Evolutionary conservation across 2,888 invertebrate species (phyloP).

Genomic region (Eudiplozoon nipponicum): DNA sequence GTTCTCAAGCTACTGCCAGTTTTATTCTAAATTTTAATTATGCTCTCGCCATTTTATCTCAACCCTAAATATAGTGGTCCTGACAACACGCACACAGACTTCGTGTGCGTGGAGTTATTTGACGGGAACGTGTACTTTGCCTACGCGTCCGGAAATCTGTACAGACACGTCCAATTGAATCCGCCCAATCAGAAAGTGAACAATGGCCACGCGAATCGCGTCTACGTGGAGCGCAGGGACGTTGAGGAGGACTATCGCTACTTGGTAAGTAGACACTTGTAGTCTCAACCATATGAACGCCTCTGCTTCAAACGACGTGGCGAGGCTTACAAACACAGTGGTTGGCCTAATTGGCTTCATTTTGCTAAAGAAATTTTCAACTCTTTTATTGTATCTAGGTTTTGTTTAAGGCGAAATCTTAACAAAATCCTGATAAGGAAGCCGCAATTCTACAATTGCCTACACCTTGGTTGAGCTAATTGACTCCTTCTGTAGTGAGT

Average conservation of each 20-base stretch:
- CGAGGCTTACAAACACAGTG: too few relatives aligned
- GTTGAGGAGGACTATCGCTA: neutral
- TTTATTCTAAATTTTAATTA: neutral
- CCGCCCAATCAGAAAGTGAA: neutral
- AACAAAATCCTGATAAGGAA: too few relatives aligned
- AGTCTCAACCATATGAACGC: too few relatives aligned
- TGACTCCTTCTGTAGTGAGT: too few relatives aligned
- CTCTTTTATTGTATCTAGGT: too few relatives aligned
- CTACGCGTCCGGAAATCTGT: neutral
- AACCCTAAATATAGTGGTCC: neutral
- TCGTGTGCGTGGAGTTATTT: neutral
- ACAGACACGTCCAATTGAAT: neutral
- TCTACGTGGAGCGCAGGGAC: neutral
- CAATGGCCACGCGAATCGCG: neutral
- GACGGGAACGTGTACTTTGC: conserved; percentile 3
- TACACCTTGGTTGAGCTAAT: too few relatives aligned
- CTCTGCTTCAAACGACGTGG: too few relatives aligned
- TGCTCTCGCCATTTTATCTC: neutral
- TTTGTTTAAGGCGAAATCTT: too few relatives aligned
- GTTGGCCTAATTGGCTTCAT: too few relatives aligned
- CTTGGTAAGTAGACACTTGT: neutral
- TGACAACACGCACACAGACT: neutral
- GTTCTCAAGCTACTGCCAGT: neutral
- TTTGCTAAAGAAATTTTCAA: too few relatives aligned
- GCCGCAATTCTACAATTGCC: too few relatives aligned